phyloP scores from a whole-genome alignment of 2,113 vertebrate genomes.

The Catharus minimus region DNA sequence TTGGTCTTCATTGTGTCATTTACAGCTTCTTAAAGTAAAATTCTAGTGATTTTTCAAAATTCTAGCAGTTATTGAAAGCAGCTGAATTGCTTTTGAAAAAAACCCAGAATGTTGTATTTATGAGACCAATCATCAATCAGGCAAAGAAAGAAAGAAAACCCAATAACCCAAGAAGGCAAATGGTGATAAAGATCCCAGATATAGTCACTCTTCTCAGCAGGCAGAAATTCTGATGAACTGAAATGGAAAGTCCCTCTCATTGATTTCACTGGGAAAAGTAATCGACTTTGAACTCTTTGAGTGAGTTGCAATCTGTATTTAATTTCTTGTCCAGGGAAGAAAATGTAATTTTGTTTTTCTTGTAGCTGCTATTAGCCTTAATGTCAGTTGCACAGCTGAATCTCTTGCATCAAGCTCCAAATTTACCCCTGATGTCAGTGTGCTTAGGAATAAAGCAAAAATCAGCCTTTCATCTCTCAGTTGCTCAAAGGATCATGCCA shows the following conservation, averaged over 20 bases:
- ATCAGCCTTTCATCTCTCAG: slow-evolving; percentile 19
- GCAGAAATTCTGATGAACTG: slow-evolving; percentile 9
- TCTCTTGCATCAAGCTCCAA: slow-evolving; percentile 10
- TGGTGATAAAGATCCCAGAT: background rate
- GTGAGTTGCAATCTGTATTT: slow-evolving; percentile 44
- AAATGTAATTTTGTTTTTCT: slow-evolving; percentile 30
- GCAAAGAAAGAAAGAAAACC: background rate
- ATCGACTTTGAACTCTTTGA: slow-evolving; percentile 38
- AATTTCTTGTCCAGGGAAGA: slow-evolving; percentile 19
- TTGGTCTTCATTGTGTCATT: background rate
- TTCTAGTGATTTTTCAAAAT: background rate
- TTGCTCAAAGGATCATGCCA: slow-evolving; percentile 29
- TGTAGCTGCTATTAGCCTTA: slow-evolving; percentile 13
- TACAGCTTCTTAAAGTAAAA: background rate
- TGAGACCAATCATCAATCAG: background rate
- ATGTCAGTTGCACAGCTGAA: slow-evolving; percentile 7
- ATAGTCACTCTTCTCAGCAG: background rate
- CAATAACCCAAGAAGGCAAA: background rate
- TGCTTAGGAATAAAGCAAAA: slow-evolving; percentile 23
- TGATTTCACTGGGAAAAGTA: slow-evolving; percentile 41
- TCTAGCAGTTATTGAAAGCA: background rate
- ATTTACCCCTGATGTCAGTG: slow-evolving; percentile 15
- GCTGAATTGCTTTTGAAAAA: background rate
- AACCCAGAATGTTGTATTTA: background rate
- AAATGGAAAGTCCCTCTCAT: slow-evolving; percentile 37